Evolutionary conservation across 2,113 vertebrate genomes (phyloP), one percentile per base, ranked within the genome.

Genomic region (Micronycteris hirsuta): DNA sequence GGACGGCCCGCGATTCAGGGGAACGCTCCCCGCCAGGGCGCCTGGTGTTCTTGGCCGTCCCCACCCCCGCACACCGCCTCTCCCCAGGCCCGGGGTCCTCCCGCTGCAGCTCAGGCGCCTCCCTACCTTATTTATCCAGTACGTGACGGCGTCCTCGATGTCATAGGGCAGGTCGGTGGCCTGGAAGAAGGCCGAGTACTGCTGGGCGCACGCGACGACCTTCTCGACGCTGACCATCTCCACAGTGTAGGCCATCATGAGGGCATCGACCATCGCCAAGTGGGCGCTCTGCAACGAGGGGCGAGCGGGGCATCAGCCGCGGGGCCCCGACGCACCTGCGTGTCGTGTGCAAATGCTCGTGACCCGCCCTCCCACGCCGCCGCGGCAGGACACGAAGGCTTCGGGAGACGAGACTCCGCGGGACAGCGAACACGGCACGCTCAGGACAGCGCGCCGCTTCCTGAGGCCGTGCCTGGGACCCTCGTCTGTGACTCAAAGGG

Each of bases 211-310:
- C 0, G 98, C 97, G 70, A 99, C 98, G 91, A 99, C 99, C 86
- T 99, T 99, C 96, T 99, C 99, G 43, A 98, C 97, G 19, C 98
- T 99, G 98, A 99, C 97, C 96, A 98, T 99, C 98, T 99, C 99
- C 91, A 99, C 99, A 0, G 99, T 99, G 77, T 99, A 99, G 0
- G 99, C 99, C 99, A 99, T 99, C 99, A 99, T 99, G 65, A 99
- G 98, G 3, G 99, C 99, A 97, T 99, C 99, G 0, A 99, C 99
- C 99, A 99, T 99, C 36, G 99, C 99, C 98, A 99, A 94, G 97
- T 99, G 99, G 84, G 99, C 99, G 36, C 99, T 99, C 99, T 99
- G 96, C 49, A 98, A 52, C 22, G 73, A 20, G 84, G 96, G 20
- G 94, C 49, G 70, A 89, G n/a, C n/a, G 52, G 33, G 80, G 3